Conservation (phyloP, 2,888 invertebrate species). For the Pammene fasciana region DNA sequence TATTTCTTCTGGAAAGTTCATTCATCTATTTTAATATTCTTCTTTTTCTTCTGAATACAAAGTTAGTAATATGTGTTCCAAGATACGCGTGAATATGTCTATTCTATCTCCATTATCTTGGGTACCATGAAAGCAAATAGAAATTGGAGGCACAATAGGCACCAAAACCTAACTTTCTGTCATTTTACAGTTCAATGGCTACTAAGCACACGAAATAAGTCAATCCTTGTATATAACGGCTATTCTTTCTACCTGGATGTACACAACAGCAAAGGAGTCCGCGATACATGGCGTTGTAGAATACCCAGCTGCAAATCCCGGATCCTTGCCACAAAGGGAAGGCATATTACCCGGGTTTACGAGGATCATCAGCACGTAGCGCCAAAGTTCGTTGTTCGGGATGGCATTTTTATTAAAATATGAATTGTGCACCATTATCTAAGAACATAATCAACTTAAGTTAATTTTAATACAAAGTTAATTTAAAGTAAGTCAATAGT, state of each 20-base stretch:
- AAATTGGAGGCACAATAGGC: too few species aligned
- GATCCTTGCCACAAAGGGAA: neutral
- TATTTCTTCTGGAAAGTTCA: too few species aligned
- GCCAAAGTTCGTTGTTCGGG: neutral
- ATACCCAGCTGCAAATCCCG: slow-evolving; percentile 1
- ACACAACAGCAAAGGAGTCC: neutral
- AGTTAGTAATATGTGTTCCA: too few species aligned
- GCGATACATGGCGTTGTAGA: neutral
- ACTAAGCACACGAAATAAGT: neutral
- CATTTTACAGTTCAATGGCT: neutral
- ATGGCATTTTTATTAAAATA: slow-evolving; percentile 6
- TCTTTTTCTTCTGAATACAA: too few species aligned
- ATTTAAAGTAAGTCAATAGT: neutral
- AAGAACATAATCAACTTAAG: neutral
- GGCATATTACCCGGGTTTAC: neutral
- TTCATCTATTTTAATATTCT: too few species aligned
- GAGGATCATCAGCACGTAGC: neutral
- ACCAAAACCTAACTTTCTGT: neutral
- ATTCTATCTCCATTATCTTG: neutral
- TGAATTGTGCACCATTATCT: neutral
- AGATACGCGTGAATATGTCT: too few species aligned
- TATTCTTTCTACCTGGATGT: neutral
- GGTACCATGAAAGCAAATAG: neutral
- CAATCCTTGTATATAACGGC: neutral
- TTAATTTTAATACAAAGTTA: neutral